Evolutionary conservation across 1,140 invertebrate species (phyloP).

Genomic region (Drosophila guanche): DNA sequence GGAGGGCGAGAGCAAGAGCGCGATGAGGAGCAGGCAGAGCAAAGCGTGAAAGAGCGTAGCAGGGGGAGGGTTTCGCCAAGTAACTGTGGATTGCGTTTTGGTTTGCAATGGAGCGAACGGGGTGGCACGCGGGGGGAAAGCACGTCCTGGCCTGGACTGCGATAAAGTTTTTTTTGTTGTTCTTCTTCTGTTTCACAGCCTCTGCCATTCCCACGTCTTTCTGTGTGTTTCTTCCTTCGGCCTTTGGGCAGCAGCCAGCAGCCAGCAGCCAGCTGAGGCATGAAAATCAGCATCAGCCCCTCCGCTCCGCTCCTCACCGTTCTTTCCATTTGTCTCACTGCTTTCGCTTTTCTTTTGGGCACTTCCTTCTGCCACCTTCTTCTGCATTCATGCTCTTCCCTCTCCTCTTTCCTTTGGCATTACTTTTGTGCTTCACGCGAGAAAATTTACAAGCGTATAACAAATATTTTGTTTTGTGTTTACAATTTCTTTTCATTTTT

Average conservation of each 20-base stretch:
- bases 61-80: too few species aligned
- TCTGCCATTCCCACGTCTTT: not conserved
- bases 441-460: constrained; percentile 78
- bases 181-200: not conserved
- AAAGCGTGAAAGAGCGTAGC: not conserved
- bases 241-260: constrained; percentile 54
- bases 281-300: constrained; percentile 56
- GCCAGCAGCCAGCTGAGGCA: constrained; percentile 34
- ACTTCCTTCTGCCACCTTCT: constrained; percentile 11
- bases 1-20: not conserved
- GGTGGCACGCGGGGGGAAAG: constrained; percentile 10
- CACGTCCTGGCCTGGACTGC: constrained; percentile 66
- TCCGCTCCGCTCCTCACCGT: too few species aligned
- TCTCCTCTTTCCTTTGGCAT: constrained; percentile 31
- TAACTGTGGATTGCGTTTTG: too few species aligned
- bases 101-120: too few species aligned
- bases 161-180: constrained; percentile 68
- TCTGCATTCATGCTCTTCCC: not conserved
- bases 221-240: constrained; percentile 15
- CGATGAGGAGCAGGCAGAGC: too few species aligned
- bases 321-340: too few species aligned
- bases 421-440: constrained; percentile 47
- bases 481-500: constrained; percentile 52
- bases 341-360: constrained; percentile 50
- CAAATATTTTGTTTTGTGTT: constrained; percentile 79